phyloP scores from a whole-genome alignment of 2,113 vertebrate species.

The Oreochromis niloticus region DNA sequence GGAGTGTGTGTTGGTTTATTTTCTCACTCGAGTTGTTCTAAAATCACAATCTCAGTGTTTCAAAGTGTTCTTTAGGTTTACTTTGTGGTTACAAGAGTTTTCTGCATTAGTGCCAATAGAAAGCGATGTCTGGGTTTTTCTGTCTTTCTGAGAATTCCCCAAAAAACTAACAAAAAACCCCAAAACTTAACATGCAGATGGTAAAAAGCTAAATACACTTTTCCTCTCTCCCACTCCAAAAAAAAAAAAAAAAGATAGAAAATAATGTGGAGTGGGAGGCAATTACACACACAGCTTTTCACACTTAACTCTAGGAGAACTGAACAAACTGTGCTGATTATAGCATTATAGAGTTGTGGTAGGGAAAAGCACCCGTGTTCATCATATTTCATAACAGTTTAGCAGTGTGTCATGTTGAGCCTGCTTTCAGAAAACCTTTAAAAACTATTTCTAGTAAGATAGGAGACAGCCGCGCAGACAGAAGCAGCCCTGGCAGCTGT shows the following conservation, averaged over 20 bases:
- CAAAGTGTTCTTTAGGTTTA: not conserved
- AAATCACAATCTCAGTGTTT: not conserved
- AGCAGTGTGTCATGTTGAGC: not conserved
- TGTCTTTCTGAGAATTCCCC: not conserved
- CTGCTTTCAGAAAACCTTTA: not conserved
- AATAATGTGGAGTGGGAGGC: not conserved
- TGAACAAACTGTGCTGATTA: constrained; percentile 16
- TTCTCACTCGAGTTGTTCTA: not conserved
- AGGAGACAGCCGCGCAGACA: not conserved
- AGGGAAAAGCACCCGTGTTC: not conserved
- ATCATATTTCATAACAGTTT: not conserved
- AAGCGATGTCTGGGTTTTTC: not conserved
- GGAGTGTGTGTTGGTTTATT: not conserved
- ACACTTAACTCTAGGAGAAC: constrained; percentile 15
- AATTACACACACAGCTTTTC: constrained; percentile 12
- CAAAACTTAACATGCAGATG: not conserved
- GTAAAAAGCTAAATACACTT: not conserved
- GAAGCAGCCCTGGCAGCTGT: not conserved
- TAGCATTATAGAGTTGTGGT: not conserved
- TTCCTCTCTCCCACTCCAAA: not conserved
- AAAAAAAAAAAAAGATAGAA: not conserved
- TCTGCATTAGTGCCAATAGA: not conserved
- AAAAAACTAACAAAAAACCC: not conserved
- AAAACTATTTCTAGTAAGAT: not conserved
- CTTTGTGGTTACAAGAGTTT: not conserved